Evolutionary conservation across 1,140 invertebrate species (phyloP).

Genomic region (Cydia fagiglandana): DNA sequence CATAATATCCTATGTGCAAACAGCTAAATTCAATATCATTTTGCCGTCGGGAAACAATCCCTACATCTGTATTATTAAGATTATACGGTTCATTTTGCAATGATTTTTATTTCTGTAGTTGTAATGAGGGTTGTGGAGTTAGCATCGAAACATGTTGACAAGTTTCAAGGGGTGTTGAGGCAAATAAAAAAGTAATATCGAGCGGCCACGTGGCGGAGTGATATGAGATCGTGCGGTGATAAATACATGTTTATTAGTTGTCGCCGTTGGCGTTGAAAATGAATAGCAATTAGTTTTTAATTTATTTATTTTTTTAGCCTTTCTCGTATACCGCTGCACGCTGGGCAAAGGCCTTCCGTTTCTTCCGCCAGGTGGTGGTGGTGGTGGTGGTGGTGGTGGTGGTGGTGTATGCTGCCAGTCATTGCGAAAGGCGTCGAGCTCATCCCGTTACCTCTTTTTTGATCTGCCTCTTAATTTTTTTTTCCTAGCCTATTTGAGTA

Average conservation of each 20-base stretch:
- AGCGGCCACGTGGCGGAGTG: constrained; percentile 57
- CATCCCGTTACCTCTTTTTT: too few species aligned
- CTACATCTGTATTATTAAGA: neutral
- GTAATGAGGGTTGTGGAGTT: neutral
- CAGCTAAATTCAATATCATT: constrained; percentile 51
- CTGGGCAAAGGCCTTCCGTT: too few species aligned
- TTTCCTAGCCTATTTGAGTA: too few species aligned
- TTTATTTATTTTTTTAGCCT: neutral
- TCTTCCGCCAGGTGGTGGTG: too few species aligned
- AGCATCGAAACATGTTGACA: constrained; percentile 69
- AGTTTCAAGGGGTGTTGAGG: constrained; percentile 64
- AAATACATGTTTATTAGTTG: constrained; percentile 69
- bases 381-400: too few species aligned
- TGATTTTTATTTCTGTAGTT: neutral
- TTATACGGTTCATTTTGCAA: constrained; percentile 28
- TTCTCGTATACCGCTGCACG: too few species aligned
- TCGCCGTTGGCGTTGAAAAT: constrained; percentile 20
- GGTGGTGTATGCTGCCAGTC: too few species aligned
- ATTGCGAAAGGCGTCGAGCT: too few species aligned
- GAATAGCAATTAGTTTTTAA: constrained; percentile 34
- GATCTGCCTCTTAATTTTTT: too few species aligned
- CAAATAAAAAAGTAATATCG: constrained; percentile 77
- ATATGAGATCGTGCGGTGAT: constrained; percentile 68
- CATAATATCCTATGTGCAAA: constrained; percentile 70
- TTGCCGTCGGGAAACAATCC: constrained; percentile 34